Conservation (phyloP, 2,113 vertebrate genomes). For the Oxyruncus cristatus region DNA sequence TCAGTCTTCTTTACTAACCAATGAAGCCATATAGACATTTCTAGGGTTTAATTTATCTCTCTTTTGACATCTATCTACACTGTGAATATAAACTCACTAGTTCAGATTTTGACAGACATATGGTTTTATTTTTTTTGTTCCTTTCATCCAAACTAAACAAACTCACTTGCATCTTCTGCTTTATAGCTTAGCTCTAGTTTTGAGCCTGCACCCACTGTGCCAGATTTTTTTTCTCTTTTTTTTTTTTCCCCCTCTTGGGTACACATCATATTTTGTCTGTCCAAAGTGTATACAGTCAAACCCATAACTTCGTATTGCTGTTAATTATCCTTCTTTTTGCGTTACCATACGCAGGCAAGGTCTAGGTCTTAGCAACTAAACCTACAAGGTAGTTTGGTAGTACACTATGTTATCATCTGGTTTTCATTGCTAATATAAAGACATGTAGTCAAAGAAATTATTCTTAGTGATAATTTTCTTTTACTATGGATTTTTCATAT, state of each 20-base stretch:
- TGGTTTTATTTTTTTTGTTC: not conserved
- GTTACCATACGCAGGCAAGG: not conserved
- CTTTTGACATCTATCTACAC: not conserved
- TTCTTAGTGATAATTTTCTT: not conserved
- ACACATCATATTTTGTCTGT: not conserved
- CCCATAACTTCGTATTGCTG: not conserved
- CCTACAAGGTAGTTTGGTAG: not conserved
- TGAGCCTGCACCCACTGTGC: not conserved
- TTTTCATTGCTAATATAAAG: not conserved
- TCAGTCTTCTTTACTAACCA: not conserved
- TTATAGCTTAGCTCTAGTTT: not conserved
- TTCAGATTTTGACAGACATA: not conserved
- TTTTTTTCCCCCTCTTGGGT: not conserved
- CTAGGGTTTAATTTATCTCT: not conserved
- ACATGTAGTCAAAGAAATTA: not conserved
- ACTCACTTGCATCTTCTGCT: not conserved
- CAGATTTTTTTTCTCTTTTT: not conserved
- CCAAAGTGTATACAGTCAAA: not conserved
- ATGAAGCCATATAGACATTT: not conserved
- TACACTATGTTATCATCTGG: fast-evolving
- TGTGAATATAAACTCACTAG: not conserved
- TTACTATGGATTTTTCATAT: not conserved
- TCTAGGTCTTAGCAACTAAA: not conserved
- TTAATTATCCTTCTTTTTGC: not conserved
- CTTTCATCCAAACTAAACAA: not conserved